These are phyloP conservation scores for Onychostruthus taczanowskii DNA, from an alignment of 2,113 vertebrate species.

Conservation along the genomic window DNA sequence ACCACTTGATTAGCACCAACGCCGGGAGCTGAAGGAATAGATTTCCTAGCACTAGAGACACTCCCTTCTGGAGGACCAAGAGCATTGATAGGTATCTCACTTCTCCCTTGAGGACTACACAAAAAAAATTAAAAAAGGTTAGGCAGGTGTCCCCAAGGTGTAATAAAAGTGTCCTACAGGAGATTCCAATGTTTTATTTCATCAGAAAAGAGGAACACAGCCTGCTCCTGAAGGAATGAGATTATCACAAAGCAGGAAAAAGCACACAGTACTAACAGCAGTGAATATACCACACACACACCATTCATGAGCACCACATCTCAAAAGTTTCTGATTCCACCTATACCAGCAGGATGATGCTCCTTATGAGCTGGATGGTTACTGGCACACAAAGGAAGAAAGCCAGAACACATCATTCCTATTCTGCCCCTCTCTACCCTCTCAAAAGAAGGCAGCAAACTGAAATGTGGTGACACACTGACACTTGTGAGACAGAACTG, in stretches of 20 bases:
- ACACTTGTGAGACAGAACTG: neutral
- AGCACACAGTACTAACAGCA: neutral
- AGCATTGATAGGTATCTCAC: neutral
- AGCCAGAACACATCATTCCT: neutral
- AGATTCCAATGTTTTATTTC: neutral
- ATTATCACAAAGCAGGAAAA: neutral
- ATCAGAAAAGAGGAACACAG: neutral
- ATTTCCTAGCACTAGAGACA: neutral
- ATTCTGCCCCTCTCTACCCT: neutral
- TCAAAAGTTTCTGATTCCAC: neutral
- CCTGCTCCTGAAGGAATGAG: neutral
- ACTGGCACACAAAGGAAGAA: neutral
- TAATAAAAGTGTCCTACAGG: neutral
- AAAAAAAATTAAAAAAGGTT: neutral
- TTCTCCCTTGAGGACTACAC: neutral
- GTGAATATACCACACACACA: neutral
- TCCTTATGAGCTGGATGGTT: neutral
- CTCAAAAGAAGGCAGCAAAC: neutral
- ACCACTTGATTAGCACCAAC: neutral
- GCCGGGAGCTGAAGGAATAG: neutral
- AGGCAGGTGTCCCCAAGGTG: neutral
- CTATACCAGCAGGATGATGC: neutral
- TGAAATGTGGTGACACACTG: neutral
- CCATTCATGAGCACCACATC: neutral
- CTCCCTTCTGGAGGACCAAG: neutral